phyloP scores from a whole-genome alignment of 2,113 vertebrate genomes.

The Lasiurus cinereus region DNA sequence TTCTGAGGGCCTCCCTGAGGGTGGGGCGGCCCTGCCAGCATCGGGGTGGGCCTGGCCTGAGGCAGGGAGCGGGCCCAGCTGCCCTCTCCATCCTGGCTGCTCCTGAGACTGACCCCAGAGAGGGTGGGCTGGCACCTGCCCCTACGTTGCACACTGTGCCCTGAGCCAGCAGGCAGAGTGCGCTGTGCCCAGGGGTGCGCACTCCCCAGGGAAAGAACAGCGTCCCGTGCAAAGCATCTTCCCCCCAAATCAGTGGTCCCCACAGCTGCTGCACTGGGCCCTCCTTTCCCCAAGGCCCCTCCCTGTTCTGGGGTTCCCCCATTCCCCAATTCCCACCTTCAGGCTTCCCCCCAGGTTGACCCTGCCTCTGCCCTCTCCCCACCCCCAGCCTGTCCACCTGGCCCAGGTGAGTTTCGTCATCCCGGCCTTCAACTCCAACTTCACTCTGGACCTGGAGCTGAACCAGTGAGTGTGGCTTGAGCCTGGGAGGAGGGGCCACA shows the following conservation, averaged over 20 bases:
- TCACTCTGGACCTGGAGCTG: constrained; percentile 94
- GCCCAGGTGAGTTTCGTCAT: constrained; percentile 94
- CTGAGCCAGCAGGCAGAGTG: background rate
- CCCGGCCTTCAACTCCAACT: constrained; percentile 91
- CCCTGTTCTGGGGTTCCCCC: background rate
- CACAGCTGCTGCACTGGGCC: background rate
- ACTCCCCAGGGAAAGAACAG: background rate
- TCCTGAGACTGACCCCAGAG: background rate
- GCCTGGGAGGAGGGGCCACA: background rate
- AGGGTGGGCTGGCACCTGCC: background rate
- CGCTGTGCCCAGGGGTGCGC: background rate
- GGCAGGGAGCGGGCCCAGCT: background rate
- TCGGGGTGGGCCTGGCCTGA: background rate
- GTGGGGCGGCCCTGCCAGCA: background rate
- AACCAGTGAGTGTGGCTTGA: constrained; percentile 92
- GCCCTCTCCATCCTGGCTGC: background rate
- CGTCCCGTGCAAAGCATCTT: background rate
- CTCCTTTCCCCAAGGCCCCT: background rate
- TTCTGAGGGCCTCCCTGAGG: background rate
- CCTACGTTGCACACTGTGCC: background rate
- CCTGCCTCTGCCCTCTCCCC: background rate
- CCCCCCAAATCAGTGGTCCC: background rate
- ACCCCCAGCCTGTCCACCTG: constrained; percentile 90
- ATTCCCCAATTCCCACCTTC: background rate
- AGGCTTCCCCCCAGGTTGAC: background rate